Evolutionary conservation across 2,888 invertebrate genomes (phyloP).

Genomic region (Xylota segnis): DNA sequence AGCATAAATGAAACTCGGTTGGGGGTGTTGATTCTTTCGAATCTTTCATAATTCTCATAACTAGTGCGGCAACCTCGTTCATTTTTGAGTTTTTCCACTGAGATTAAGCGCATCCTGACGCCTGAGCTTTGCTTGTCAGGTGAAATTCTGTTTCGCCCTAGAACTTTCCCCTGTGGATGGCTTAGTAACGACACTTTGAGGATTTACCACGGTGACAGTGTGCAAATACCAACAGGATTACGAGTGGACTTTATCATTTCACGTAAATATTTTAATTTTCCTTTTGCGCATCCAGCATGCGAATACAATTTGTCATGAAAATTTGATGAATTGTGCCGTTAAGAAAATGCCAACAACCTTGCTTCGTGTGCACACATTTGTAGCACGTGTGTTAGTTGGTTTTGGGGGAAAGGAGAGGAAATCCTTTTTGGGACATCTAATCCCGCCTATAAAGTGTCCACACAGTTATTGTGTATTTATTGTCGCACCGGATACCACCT

Average conservation of each 20-base stretch:
- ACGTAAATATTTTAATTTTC: constrained; percentile 74
- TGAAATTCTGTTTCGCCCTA: constrained; percentile 20
- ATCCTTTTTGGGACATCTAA: constrained; percentile 55
- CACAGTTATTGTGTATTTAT: constrained; percentile 44
- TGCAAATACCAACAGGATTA: constrained; percentile 75
- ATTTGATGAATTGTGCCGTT: constrained; percentile 68
- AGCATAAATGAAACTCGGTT: constrained; percentile 30
- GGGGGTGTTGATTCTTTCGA: constrained; percentile 11
- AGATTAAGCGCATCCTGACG: constrained; percentile 64
- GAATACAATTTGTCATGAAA: constrained; percentile 69
- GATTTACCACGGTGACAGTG: constrained; percentile 69
- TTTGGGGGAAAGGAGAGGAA: background rate
- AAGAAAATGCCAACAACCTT: constrained; percentile 27
- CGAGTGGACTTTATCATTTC: constrained; percentile 72
- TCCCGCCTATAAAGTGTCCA: constrained; percentile 64
- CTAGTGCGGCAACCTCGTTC: constrained; percentile 22
- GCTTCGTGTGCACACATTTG: background rate
- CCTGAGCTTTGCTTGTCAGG: constrained; percentile 72
- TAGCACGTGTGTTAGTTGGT: constrained; percentile 15
- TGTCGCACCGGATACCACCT: constrained; percentile 22
- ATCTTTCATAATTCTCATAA: constrained; percentile 13
- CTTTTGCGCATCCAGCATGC: constrained; percentile 25
- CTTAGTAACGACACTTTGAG: constrained; percentile 72
- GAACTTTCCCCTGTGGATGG: constrained; percentile 53
- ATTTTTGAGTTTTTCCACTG: constrained; percentile 52